phyloP scores from a whole-genome alignment of 2,113 vertebrate genomes.

The Melierax canorus region DNA sequence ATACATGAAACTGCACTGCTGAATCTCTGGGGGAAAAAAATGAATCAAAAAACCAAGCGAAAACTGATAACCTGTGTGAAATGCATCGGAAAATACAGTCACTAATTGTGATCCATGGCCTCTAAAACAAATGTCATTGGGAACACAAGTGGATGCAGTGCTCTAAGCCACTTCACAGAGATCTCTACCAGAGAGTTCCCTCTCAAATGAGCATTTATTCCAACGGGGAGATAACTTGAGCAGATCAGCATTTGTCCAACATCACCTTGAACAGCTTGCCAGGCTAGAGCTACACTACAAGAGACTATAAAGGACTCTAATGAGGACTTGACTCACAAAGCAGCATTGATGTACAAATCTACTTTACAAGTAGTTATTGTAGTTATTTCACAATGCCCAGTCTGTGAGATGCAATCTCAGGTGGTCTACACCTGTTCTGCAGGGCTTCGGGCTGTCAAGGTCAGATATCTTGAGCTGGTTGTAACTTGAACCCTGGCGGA shows the following conservation, averaged over 20 bases:
- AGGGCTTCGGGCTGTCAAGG: constrained; percentile 53
- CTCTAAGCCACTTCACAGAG: not conserved
- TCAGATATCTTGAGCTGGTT: not conserved
- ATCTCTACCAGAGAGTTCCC: not conserved
- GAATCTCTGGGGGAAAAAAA: not conserved
- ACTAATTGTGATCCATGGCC: not conserved
- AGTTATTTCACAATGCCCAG: constrained; percentile 53
- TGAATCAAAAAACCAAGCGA: not conserved
- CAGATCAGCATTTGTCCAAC: not conserved
- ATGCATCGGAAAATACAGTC: not conserved
- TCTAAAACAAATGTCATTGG: not conserved
- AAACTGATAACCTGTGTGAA: not conserved
- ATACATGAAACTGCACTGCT: not conserved
- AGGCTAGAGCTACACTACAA: not conserved
- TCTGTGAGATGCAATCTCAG: constrained; percentile 60
- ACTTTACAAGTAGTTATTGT: constrained; percentile 60
- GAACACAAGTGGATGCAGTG: not conserved
- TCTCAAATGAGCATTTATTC: not conserved
- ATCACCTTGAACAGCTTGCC: constrained; percentile 35
- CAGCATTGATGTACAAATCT: constrained; percentile 44
- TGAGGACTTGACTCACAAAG: constrained; percentile 50
- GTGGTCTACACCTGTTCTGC: constrained; percentile 52
- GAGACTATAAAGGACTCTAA: constrained; percentile 26
- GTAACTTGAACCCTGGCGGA: not conserved
- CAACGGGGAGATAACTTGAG: not conserved